A percentile compares a stretch with the other conserved stretches of the same genome.
Conservation (phyloP, 1,140 invertebrate species). For the Lycorma delicatula region DNA sequence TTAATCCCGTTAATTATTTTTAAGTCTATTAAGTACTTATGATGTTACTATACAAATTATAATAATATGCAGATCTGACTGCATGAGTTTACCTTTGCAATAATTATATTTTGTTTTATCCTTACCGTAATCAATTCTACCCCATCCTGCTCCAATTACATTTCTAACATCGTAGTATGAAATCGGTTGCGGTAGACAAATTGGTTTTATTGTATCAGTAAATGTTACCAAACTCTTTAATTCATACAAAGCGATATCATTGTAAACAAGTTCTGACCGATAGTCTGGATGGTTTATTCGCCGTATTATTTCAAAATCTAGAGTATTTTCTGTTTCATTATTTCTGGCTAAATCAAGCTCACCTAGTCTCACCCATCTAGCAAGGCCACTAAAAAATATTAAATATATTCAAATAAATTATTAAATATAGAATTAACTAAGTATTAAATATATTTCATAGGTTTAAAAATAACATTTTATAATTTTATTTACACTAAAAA, state of each 20-base stretch:
- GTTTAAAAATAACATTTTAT: no score
- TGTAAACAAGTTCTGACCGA: slow-evolving; percentile 38
- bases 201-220: slow-evolving; percentile 37
- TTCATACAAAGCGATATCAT: slow-evolving; percentile 53
- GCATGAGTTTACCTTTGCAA: no score
- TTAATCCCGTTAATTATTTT: no score
- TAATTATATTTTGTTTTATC: no score
- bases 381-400: slow-evolving; percentile 17
- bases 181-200: slow-evolving; percentile 34
- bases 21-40: no score
- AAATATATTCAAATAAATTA: neutral
- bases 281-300: slow-evolving; percentile 42
- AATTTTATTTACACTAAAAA: no score
- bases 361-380: slow-evolving; percentile 28
- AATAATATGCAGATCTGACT: no score
- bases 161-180: neutral
- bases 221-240: slow-evolving; percentile 34
- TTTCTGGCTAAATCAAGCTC: slow-evolving; percentile 26
- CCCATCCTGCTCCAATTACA: slow-evolving; percentile 46
- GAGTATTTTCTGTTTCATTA: slow-evolving; percentile 22
- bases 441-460: no score
- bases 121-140: slow-evolving; percentile 30
- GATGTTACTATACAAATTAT: no score
- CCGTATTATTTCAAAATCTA: slow-evolving; percentile 31
- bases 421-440: no score